Evolutionary conservation across 2,888 invertebrate genomes (phyloP).

Genomic region (Euphydryas editha): DNA sequence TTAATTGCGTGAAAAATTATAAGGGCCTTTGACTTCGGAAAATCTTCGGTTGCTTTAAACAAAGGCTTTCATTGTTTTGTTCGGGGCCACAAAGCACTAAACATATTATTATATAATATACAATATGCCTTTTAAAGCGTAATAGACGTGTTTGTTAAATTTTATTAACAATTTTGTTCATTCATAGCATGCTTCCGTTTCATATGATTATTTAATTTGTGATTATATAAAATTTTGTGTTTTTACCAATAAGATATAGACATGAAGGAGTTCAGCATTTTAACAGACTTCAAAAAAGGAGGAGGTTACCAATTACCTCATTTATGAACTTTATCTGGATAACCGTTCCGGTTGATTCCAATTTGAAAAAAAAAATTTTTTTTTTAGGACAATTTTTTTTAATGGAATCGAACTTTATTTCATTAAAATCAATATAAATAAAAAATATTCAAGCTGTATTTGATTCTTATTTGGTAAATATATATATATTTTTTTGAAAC

Average conservation of each 20-base stretch:
- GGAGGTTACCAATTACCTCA: too few species aligned
- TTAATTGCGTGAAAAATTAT: conserved; percentile 34
- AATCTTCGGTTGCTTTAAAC: conserved; percentile 19
- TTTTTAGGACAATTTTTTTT: too few species aligned
- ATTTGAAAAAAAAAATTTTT: too few species aligned
- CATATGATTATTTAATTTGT: background rate
- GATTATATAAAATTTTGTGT: too few species aligned
- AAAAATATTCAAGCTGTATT: too few species aligned
- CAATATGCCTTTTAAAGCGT: conserved; percentile 17
- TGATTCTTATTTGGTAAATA: too few species aligned
- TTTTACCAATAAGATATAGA: background rate
- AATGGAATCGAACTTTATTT: too few species aligned
- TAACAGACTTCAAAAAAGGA: too few species aligned
- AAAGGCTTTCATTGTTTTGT: conserved; percentile 20
- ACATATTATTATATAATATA: conserved; percentile 26
- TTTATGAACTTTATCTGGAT: too few species aligned
- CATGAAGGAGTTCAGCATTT: too few species aligned
- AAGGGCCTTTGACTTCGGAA: conserved; percentile 31
- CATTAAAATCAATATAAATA: too few species aligned
- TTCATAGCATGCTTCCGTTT: background rate
- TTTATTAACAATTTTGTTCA: conserved; percentile 10
- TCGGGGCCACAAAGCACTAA: conserved; percentile 13
- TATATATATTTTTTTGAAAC: background rate
- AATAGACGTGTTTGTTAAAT: conserved; percentile 18
- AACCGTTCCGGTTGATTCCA: too few species aligned